Base-by-base conservation (phyloP, 2,797 vertebrate species). In the Spinus pinus region DNA sequence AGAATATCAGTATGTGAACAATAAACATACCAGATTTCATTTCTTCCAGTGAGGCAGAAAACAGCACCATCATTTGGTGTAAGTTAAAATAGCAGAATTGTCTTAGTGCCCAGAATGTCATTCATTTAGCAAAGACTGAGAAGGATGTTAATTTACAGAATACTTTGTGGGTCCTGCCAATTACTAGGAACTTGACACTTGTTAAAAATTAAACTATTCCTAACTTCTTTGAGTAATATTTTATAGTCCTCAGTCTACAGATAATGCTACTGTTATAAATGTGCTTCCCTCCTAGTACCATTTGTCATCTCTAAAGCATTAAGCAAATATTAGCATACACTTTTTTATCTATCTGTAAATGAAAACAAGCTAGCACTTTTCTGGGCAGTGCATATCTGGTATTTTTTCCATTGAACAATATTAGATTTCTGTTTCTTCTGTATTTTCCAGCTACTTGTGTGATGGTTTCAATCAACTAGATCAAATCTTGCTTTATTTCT, bases 1-100 rank as follows among this genome's bases (percentile, higher is more conserved):
- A 94, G 92, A 94, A 66, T 86, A 94, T 93, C 81, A 81, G 37
- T 94, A 46, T 93, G 67, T 14, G 42, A 77, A 57, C 66, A 70
- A 74, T 70, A 91, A 94, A 81, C 67, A 61, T 88, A 72, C 42
- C 81, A 54, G 79, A 82, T 82, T 90, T 94, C 20, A n/a, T 60
- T 88, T 65, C 49, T 91, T 53, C 37, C 54, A 77, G 19, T 23
- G 17, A 77, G 72, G 57, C 73, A 86, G 81, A 87, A 94, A 88
- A 74, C 69, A 78, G 72, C 81, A 64, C 14, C 42, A 30, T 80
- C 33, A 16, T 74, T 96, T 91, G 88, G 75, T 85, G 89, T 69
- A 49, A 80, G 86, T 64, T 86, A 35, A 90, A 86, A 64, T 44
- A 93, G 62, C 64, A 65, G 69, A 80, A 54, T 77, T 51, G 88